Conservation (phyloP, 2,113 vertebrate species). For the Pelusios castaneus region DNA sequence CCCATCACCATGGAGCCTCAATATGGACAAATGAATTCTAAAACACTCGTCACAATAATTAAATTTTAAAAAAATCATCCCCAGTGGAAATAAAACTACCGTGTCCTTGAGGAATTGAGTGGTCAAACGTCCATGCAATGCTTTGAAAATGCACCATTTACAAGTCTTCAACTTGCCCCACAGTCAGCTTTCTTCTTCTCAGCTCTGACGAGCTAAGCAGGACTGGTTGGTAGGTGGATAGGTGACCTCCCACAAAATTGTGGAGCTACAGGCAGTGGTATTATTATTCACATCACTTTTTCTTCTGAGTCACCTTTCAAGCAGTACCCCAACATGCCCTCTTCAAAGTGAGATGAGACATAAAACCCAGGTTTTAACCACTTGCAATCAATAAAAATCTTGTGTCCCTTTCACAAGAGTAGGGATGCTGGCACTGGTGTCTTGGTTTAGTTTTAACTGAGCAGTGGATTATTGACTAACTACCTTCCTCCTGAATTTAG, state of each 20-base stretch:
- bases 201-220: not conserved
- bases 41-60: not conserved
- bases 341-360: not conserved
- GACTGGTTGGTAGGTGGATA: not conserved
- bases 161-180: no score
- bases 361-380: not conserved
- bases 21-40: conserved; percentile 6
- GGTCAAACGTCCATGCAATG: not conserved
- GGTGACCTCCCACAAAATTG: not conserved
- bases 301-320: not conserved
- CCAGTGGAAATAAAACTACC: not conserved
- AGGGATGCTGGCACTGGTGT: not conserved
- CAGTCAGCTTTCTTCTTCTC: not conserved
- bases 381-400: not conserved
- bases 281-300: not conserved
- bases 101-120: not conserved
- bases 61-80: not conserved
- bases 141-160: not conserved
- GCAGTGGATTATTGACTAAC: not conserved
- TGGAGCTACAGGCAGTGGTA: not conserved
- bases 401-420: not conserved
- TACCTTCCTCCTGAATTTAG: not conserved
- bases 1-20: not conserved
- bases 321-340: not conserved
- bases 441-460: not conserved